Base-by-base conservation (phyloP, 2,888 invertebrate species). In the Muscina levida region DNA sequence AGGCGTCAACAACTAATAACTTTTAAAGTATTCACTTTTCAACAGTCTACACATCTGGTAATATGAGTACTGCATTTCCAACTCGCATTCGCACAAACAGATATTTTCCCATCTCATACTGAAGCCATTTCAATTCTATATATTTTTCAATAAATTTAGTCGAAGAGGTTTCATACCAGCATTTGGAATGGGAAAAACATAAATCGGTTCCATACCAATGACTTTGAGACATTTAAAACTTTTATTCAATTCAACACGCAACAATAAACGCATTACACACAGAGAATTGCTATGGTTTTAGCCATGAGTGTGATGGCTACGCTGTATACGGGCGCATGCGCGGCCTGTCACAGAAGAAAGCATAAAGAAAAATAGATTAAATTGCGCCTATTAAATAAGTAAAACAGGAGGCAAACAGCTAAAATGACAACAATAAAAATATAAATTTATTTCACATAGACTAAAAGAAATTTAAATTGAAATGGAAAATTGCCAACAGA, bases 241-340 rank as follows among this genome's bases (percentile, higher is more conserved):
- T 74, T 79, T 77, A 74, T 59, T n/a, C 57, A 56, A 42, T 70
- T 70, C 56, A 72, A 76, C 79, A 79, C 79, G 79, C 79, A 79
- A 79, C 72, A 46, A 62, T 65, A 51, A 68, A 76, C 48, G 42
- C 13, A 53, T 22, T 53, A 53, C 2, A 8, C 53, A 24, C 31
- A 46, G 56, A 57, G 37, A 44, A 51, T 51, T 53, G 19, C 53
- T 24, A 22, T 13, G 53, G 53, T 48, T 48, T 48, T n/a, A n/a
- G n/a, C n/a, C n/a, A n/a, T n/a, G n/a, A n/a, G n/a, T n/a, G n/a
- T n/a, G n/a, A 31, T 5, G 31, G 31, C 31, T 3, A 3, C 31
- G 57, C n/a, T 19, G 53, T 2, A 4, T 24, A 51, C 8, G 22
- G 19, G 22, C 17, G 19, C 8, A 8, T 19, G 11, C 2, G 51